Evolutionary conservation across 2,113 vertebrate genomes (phyloP).

Genomic region (Tonatia bakeri): DNA sequence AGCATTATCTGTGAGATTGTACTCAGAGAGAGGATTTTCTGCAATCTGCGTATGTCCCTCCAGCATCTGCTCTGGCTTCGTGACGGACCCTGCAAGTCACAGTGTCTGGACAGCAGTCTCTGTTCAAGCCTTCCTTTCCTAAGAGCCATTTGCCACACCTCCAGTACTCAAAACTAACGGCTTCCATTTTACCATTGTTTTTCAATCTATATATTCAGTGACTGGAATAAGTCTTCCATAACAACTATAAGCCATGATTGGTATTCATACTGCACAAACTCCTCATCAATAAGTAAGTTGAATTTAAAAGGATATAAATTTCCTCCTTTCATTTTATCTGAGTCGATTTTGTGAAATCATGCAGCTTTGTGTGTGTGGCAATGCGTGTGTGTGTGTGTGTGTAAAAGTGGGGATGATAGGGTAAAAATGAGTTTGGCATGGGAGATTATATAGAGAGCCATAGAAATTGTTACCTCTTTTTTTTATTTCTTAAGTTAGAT

Average conservation of each 20-base stretch:
- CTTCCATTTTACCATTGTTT: neutral
- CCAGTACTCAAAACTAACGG: neutral
- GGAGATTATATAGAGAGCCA: neutral
- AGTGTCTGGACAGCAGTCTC: neutral
- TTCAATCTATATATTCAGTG: neutral
- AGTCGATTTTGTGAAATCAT: neutral
- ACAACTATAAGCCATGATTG: neutral
- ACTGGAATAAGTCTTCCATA: neutral
- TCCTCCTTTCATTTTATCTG: neutral
- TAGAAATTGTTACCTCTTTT: neutral
- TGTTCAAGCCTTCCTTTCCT: neutral
- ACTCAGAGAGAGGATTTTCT: slow-evolving; percentile 92
- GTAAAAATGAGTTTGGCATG: neutral
- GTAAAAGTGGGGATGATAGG: neutral
- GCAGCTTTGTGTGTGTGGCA: neutral
- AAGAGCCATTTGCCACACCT: neutral
- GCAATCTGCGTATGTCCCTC: slow-evolving; percentile 84
- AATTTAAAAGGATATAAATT: neutral
- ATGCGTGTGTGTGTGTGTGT: neutral
- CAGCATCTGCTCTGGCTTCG: slow-evolving; percentile 81
- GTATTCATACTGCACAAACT: neutral
- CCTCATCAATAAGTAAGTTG: neutral
- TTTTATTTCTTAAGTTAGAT: neutral
- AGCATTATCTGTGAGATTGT: slow-evolving; percentile 91
- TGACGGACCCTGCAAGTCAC: slow-evolving; percentile 26